phyloP scores from a whole-genome alignment of 2,113 vertebrate species.

The Narcine bancroftii region DNA sequence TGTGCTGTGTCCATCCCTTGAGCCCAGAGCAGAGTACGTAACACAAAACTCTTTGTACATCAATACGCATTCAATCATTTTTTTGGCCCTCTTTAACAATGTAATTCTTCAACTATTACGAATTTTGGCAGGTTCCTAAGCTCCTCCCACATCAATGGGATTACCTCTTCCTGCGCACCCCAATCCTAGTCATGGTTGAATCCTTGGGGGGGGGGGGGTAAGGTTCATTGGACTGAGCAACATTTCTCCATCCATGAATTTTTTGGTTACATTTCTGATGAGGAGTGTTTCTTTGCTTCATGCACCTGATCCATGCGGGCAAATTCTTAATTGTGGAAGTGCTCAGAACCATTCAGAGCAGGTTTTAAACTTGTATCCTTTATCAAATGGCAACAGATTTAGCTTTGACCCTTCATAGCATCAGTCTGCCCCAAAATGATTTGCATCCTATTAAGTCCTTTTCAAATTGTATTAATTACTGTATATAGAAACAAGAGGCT shows the following conservation, averaged over 20 bases:
- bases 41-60: background rate
- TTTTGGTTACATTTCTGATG: background rate
- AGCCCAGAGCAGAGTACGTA: background rate
- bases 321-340: background rate
- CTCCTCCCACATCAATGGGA: background rate
- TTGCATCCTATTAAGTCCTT: background rate
- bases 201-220: background rate
- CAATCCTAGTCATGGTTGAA: background rate
- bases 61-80: background rate
- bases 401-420: no score
- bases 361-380: no score
- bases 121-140: background rate
- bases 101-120: background rate
- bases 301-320: background rate
- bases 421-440: background rate
- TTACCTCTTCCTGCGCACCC: background rate
- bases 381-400: no score
- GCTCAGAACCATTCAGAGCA: background rate
- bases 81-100: background rate
- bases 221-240: background rate
- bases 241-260: background rate
- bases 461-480: background rate
- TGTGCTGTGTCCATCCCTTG: constrained; percentile 42
- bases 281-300: background rate
- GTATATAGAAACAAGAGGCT: background rate